These are phyloP conservation scores for Numenius arquata DNA, from an alignment of 2,113 vertebrate genomes.

Conservation along the genomic window DNA sequence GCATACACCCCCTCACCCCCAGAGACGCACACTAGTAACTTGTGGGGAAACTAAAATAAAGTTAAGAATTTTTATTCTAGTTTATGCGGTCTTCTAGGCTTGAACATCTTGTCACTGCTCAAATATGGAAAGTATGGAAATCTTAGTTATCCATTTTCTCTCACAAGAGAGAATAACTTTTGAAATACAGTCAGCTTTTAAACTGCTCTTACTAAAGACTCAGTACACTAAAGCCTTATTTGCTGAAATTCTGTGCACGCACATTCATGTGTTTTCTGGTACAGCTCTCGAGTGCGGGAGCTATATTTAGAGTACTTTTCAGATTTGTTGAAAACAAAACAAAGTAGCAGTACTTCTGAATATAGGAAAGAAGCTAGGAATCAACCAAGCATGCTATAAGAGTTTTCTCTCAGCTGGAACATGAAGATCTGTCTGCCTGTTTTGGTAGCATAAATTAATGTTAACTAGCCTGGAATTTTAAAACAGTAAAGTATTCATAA, in stretches of 20 bases:
- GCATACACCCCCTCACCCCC: too few species aligned
- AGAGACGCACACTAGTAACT: background rate
- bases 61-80: background rate
- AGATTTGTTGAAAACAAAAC: slow-evolving; percentile 44
- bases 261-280: background rate
- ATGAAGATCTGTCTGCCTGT: slow-evolving; percentile 24
- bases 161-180: background rate
- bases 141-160: background rate
- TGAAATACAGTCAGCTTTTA: background rate
- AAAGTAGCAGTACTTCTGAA: slow-evolving; percentile 44
- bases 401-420: slow-evolving; percentile 12
- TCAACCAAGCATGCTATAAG: background rate
- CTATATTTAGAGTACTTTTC: slow-evolving; percentile 53
- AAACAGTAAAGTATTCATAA: background rate
- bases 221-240: background rate
- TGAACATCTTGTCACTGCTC: background rate
- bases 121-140: background rate
- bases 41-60: background rate
- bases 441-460: slow-evolving; percentile 29
- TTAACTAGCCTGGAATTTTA: slow-evolving; percentile 14
- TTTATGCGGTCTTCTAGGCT: background rate
- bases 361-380: slow-evolving; percentile 52
- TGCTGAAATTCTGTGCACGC: slow-evolving; percentile 19
- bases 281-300: background rate
- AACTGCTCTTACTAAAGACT: background rate